phyloP scores from a whole-genome alignment of 2,797 vertebrate species.

The Rhinoraja longicauda region DNA sequence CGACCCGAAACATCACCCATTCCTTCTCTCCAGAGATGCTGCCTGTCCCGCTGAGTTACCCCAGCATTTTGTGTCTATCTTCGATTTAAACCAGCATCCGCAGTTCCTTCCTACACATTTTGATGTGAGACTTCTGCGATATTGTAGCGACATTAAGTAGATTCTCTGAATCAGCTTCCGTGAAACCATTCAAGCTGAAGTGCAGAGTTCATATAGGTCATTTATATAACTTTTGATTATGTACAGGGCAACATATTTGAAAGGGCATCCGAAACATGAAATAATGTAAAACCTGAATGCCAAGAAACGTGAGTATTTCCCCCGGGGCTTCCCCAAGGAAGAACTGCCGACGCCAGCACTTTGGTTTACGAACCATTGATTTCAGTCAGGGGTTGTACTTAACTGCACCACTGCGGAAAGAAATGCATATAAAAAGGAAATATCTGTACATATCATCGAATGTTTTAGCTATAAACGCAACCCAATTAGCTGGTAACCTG shows the following conservation, averaged over 20 bases:
- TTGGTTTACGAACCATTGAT: neutral
- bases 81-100: too few species aligned
- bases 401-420: neutral
- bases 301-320: neutral
- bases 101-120: neutral
- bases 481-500: neutral
- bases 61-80: too few species aligned
- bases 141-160: too few species aligned
- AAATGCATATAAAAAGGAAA: neutral
- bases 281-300: neutral
- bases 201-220: neutral
- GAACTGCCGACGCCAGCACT: too few species aligned
- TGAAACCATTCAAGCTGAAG: neutral
- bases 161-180: neutral
- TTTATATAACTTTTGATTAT: neutral
- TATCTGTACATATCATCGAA: too few species aligned
- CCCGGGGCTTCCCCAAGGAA: neutral
- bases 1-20: too few species aligned
- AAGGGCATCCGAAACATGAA: neutral
- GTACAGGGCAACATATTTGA: neutral
- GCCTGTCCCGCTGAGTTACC: too few species aligned
- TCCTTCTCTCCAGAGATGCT: too few species aligned
- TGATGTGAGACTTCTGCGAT: too few species aligned
- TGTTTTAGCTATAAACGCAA: too few species aligned
- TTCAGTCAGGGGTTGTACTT: neutral